Percentiles rank a stretch among this genome's conserved stretches.
Evolutionary conservation across 2,888 invertebrate genomes (phyloP).

Genomic region (Netelia inedita): DNA sequence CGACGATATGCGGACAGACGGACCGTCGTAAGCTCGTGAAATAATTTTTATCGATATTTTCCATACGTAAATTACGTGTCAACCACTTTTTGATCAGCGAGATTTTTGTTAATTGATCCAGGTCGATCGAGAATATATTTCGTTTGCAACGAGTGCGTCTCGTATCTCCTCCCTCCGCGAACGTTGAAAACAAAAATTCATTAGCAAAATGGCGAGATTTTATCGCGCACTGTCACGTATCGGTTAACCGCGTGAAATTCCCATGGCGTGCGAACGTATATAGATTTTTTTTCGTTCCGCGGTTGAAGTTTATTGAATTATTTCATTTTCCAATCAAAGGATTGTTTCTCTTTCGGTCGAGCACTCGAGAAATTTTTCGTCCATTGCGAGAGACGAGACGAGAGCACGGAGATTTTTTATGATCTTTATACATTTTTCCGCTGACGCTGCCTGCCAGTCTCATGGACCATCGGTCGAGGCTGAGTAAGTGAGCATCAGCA

Average conservation of each 20-base stretch:
- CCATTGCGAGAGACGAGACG: neutral
- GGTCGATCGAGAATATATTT: too few relatives aligned
- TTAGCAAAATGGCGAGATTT: neutral
- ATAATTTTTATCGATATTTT: too few relatives aligned
- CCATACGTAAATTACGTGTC: too few relatives aligned
- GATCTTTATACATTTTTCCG: slow-evolving; percentile 52
- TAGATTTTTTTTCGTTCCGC: slow-evolving; percentile 6
- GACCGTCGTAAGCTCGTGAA: too few relatives aligned
- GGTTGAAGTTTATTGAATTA: slow-evolving; percentile 46
- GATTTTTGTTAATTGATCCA: too few relatives aligned
- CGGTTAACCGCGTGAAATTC: neutral
- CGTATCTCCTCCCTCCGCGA: too few relatives aligned
- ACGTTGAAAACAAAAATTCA: neutral
- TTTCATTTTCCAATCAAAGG: slow-evolving; percentile 45
- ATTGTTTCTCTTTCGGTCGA: slow-evolving; percentile 1
- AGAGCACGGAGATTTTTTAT: slow-evolving; percentile 31
- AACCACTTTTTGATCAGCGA: too few relatives aligned
- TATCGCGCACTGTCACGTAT: too few relatives aligned
- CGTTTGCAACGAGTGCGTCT: too few relatives aligned
- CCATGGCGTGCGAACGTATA: neutral
- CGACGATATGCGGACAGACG: too few relatives aligned
- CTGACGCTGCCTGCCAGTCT: slow-evolving; percentile 32
- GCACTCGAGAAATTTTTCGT: neutral
- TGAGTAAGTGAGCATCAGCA: neutral
- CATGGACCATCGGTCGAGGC: slow-evolving; percentile 12